Evolutionary conservation across 2,113 vertebrate genomes (phyloP).

Genomic region (Spermophilus dauricus): DNA sequence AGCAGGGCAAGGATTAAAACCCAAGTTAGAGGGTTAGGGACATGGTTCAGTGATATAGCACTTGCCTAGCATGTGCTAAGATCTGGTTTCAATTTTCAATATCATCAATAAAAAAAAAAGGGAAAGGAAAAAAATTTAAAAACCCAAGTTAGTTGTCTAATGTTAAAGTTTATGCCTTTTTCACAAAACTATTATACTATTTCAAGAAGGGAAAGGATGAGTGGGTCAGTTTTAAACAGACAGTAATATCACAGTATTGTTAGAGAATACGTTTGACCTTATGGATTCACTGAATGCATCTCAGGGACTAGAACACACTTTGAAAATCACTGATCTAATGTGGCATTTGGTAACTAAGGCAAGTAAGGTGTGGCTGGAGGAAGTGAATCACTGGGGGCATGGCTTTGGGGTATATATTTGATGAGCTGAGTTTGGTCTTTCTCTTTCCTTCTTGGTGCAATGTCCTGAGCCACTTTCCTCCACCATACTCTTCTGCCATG

Average conservation of each 20-base stretch:
- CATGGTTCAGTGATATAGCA: too few species aligned
- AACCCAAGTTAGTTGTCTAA: background rate
- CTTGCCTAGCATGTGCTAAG: too few species aligned
- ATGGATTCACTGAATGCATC: background rate
- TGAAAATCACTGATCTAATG: background rate
- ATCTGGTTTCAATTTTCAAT: too few species aligned
- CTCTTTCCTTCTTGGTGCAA: too few species aligned
- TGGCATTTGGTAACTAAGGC: background rate
- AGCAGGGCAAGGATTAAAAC: slow-evolving; percentile 20
- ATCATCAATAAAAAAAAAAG: too few species aligned
- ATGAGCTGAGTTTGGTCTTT: too few species aligned
- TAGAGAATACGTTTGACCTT: background rate
- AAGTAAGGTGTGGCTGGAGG: too few species aligned
- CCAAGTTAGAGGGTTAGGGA: background rate
- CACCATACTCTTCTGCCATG: too few species aligned
- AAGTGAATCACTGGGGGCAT: too few species aligned
- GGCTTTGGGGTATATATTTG: too few species aligned
- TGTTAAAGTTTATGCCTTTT: background rate
- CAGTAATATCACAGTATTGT: background rate
- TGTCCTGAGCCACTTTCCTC: too few species aligned
- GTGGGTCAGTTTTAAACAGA: background rate
- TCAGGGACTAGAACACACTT: background rate
- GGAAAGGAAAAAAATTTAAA: background rate
- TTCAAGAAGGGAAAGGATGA: slow-evolving; percentile 17
- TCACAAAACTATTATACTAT: background rate